Base-by-base conservation (phyloP, 2,888 invertebrate genomes). In the Griposia aprilina region DNA sequence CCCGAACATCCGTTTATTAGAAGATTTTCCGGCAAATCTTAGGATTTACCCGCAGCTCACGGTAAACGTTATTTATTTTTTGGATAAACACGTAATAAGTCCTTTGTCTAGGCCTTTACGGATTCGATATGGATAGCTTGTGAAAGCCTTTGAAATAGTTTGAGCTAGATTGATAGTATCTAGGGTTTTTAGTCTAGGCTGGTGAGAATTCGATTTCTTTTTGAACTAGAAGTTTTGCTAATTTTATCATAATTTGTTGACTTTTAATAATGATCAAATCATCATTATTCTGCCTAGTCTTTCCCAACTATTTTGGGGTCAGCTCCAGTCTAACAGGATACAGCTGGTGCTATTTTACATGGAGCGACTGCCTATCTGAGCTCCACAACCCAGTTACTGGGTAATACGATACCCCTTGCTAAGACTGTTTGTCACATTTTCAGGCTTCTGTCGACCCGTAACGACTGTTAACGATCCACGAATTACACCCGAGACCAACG, bases 21-120 rank as follows among this genome's bases (percentile, higher is more conserved):
- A 67, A 75, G 41, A 70, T 72, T 63, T 76, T 63, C 67, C 45
- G 45, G 30, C 52, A 76, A 83, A 81, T 80, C 83, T 74, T 60
- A 30, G 78, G 75, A 81, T 81, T 84, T 75, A 74, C 30, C 74
- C 73, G 68, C 74, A 74, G 81, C 76, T 79, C 65, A 76, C 74
- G 72, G 78, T 76, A 83, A 83, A 80, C 62, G 68, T 69, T 83
- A 78, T 83, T 83, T 80, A 65, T 78, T 78, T 83, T 45, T 78
- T 77, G 57, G 78, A 83, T 77, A 83, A 78, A 78, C 50, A 78
- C 59, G 30, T 41, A 62, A n/a, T 83, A 67, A 36, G 63, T 65
- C 63, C 15, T 57, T 63, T 62, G 77, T 83, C 30, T 69, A 78
- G 78, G 48, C 30, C 1, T 68, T 36, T 45, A 26, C 15, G 15